A percentile compares a stretch with the other conserved stretches of the same genome.
phyloP scores from a whole-genome alignment of 1,140 invertebrate genomes.

The Heliconius himera region DNA sequence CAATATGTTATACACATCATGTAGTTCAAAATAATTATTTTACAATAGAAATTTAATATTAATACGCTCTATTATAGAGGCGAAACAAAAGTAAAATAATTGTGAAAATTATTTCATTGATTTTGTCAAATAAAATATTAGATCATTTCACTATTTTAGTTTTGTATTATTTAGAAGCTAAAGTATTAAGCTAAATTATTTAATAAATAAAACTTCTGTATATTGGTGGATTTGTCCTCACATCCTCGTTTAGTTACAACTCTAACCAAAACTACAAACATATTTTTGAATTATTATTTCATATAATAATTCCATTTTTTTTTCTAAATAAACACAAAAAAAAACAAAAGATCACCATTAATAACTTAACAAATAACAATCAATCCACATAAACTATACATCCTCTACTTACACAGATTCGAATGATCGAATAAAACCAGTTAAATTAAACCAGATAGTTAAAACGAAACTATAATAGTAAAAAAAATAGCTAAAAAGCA shows the following conservation, averaged over 20 bases:
- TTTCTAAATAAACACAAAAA: not conserved
- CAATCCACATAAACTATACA: not conserved
- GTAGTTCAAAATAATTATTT: not conserved
- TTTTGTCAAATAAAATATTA: too few species aligned
- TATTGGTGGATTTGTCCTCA: too few species aligned
- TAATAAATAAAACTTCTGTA: too few species aligned
- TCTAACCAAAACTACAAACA: too few species aligned
- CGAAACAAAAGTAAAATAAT: not conserved
- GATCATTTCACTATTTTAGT: too few species aligned
- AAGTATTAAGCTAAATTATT: too few species aligned
- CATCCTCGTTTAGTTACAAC: too few species aligned
- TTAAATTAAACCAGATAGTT: not conserved
- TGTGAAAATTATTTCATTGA: too few species aligned
- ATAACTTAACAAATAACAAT: not conserved
- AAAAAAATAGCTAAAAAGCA: constrained; percentile 15
- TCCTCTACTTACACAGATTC: not conserved
- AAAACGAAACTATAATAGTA: not conserved
- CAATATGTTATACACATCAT: constrained; percentile 6
- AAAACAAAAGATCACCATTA: too few species aligned
- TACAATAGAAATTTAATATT: not conserved
- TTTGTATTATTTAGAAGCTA: too few species aligned
- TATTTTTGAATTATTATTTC: too few species aligned
- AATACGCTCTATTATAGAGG: not conserved
- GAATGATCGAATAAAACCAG: not conserved
- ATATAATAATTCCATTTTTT: too few species aligned